Evolutionary conservation across 1,140 invertebrate genomes (phyloP), one percentile per base, ranked within the genome.

Genomic region (Lineus longissimus): DNA sequence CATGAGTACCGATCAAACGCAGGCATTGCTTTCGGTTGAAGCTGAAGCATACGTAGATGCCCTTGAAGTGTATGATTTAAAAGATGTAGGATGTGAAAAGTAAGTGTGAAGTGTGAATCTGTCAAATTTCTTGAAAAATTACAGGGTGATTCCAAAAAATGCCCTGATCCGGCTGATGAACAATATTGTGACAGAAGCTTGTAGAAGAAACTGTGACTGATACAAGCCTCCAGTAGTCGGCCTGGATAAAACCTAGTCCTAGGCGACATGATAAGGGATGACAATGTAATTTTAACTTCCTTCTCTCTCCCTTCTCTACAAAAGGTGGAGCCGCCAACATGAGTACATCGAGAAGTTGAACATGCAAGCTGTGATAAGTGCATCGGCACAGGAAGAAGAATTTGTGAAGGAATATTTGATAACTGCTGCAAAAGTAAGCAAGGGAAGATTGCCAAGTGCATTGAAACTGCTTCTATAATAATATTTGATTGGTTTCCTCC

Each of bases 321-420:
- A n/a, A n/a, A 79, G 79, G 60, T 82, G 81, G 81, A 58, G 63
- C 13, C 70, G 72, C 58, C 81, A 82, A 62, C 80, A 81, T 74
- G 80, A 82, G 68, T 70, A 77, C 31, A 47, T 81, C 0, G 80
- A 82, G 62, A 82, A 82, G 64, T 59, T 82, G 36, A 82, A 82
- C 69, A 82, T 82, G 73, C 80, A 82, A 64, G 80, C 81, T 29
- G 73, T 81, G 0, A 40, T 79, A 2, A 81, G 74, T 73, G 81
- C 79, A 0, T 71, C 77, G 15, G 69, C 71, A n/a, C 74, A 82
- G 43, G 75, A 78, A 64, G 76, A 81, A 69, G 81, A 82, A 64
- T 82, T 77, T 75, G 74, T 82, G 7, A 82, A 82, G 69, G 79
- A 81, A 62, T 81, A 76, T 57, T 63, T 82, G 11, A 76, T 81